Conservation (phyloP, 2,797 vertebrate genomes). For the Pseudotriccus pelzelni region DNA sequence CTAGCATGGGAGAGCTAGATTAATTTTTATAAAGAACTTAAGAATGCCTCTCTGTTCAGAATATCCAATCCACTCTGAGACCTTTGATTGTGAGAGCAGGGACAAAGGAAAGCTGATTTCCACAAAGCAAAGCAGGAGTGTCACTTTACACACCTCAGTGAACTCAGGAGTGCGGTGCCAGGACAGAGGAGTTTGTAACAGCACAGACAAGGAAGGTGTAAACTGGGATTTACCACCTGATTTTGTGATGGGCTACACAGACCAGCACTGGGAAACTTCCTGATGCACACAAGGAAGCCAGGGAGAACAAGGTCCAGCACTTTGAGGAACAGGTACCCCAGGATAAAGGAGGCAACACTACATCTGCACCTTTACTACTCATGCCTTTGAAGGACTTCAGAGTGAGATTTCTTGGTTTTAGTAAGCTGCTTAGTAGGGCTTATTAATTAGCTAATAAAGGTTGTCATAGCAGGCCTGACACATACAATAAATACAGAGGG, state of each 20-base stretch:
- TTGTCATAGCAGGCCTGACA: not conserved
- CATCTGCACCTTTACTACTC: not conserved
- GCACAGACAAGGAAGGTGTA: not conserved
- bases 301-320: not conserved
- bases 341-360: not conserved
- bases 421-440: not conserved
- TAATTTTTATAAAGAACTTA: not conserved
- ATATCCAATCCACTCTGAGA: not conserved
- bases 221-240: not conserved
- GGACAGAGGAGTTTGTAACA: accelerated
- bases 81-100: not conserved
- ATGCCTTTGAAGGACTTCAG: not conserved
- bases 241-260: not conserved
- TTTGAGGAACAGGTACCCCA: not conserved
- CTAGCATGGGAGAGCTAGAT: not conserved
- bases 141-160: accelerated
- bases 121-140: not conserved
- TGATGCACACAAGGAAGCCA: not conserved
- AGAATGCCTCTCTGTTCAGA: not conserved
- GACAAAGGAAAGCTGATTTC: not conserved
- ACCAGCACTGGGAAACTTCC: not conserved
- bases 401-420: not conserved
- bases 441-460: conserved; percentile 2
- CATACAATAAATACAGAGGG: not conserved
- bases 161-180: accelerated